Percentiles rank a stretch among this genome's conserved stretches.
Evolutionary conservation across 2,888 invertebrate genomes (phyloP).

Genomic region (Meteorus colon): DNA sequence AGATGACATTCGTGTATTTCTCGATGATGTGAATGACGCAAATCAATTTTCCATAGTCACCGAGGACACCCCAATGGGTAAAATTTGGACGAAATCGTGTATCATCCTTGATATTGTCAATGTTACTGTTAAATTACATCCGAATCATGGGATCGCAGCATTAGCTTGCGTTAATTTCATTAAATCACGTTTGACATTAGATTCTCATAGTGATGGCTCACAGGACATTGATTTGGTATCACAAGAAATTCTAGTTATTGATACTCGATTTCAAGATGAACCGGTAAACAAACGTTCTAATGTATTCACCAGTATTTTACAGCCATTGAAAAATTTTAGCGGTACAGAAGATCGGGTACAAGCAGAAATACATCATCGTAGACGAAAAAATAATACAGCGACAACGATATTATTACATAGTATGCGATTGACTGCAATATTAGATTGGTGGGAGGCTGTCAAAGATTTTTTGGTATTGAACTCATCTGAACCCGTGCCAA

Average conservation of each 20-base stretch:
- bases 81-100: constrained; percentile 86
- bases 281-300: constrained; percentile 85
- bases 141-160: constrained; percentile 76
- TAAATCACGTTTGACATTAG: constrained; percentile 88
- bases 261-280: constrained; percentile 81
- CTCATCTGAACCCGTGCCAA: constrained; percentile 65
- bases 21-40: constrained; percentile 61
- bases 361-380: constrained; percentile 85
- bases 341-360: constrained; percentile 78
- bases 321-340: constrained; percentile 79
- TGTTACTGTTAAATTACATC: constrained; percentile 84
- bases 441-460: constrained; percentile 94
- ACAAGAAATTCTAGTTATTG: constrained; percentile 88
- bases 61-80: constrained; percentile 58
- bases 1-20: constrained; percentile 76
- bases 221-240: constrained; percentile 95
- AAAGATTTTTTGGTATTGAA: constrained; percentile 83
- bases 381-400: constrained; percentile 80
- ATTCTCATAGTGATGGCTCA: constrained; percentile 89
- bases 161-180: constrained; percentile 94
- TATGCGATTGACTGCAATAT: constrained; percentile 93
- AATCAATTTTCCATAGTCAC: constrained; percentile 54
- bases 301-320: constrained; percentile 91
- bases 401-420: constrained; percentile 94
- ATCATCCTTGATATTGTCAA: constrained; percentile 89